A percentile compares a stretch with the other conserved stretches of the same genome.
phyloP scores from a whole-genome alignment of 2,797 vertebrate genomes.

The Onychomys arenicola region DNA sequence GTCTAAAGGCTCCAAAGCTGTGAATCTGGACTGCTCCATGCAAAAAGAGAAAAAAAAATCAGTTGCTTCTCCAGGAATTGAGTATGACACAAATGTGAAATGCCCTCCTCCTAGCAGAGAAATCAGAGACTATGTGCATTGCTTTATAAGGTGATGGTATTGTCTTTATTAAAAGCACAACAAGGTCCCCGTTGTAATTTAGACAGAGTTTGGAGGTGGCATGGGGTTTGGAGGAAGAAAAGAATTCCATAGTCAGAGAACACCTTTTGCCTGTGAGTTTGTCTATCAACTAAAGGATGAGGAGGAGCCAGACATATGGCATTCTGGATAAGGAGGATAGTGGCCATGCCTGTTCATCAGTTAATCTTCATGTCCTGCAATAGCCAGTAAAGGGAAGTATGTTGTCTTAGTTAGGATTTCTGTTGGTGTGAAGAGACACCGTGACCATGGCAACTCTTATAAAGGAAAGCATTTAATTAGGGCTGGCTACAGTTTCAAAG shows the following conservation, averaged over 20 bases:
- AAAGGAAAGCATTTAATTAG: neutral
- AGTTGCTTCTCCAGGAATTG: neutral
- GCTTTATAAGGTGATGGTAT: neutral
- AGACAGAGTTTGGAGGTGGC: neutral
- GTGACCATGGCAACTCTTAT: neutral
- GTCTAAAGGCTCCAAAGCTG: neutral
- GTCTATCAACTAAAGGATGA: neutral
- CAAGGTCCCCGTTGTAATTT: neutral
- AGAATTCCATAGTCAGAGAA: neutral
- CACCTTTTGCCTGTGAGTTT: neutral
- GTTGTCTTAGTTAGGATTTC: neutral
- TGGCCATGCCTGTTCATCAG: neutral
- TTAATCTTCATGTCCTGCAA: neutral
- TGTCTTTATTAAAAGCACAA: neutral
- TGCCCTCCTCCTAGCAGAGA: neutral
- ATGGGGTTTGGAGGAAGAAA: neutral
- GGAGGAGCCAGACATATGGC: neutral
- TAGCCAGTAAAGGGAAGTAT: neutral
- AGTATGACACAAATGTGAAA: neutral
- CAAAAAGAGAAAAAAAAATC: neutral
- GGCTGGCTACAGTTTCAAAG: neutral
- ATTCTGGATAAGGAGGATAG: neutral
- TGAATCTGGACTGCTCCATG: neutral
- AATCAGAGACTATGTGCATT: neutral
- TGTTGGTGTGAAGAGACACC: neutral